These are phyloP conservation scores for Hycleus cichorii DNA, from an alignment of 1,140 invertebrate species.

Conservation along the genomic window DNA sequence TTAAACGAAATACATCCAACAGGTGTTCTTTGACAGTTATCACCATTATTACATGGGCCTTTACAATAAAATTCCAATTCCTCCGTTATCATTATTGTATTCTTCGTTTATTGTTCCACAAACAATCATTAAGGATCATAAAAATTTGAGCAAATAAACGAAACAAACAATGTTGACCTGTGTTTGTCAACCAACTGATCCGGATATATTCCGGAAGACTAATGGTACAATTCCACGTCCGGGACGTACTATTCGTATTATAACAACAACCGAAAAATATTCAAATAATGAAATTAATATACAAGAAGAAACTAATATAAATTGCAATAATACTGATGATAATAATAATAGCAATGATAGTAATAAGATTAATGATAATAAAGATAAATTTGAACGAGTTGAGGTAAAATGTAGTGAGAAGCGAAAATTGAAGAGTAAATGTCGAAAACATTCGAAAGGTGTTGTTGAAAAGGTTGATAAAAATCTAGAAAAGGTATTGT, in stretches of 20 bases:
- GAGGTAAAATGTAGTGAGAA: neutral
- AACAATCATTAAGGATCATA: too few species aligned
- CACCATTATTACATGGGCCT: too few species aligned
- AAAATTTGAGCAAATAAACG: neutral
- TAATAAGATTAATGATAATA: slow-evolving; percentile 1
- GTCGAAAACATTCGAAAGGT: too few species aligned
- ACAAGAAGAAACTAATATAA: neutral
- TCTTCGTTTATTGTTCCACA: too few species aligned
- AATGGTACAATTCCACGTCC: slow-evolving; percentile 23
- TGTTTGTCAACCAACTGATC: slow-evolving; percentile 52
- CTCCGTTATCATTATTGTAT: too few species aligned
- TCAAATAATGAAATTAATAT: neutral
- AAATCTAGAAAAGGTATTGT: slow-evolving; percentile 9
- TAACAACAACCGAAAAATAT: slow-evolving; percentile 3
- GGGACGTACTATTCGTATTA: slow-evolving; percentile 23
- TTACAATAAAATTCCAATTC: too few species aligned
- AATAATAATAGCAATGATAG: neutral
- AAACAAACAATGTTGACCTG: slow-evolving; percentile 48
- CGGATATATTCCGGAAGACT: slow-evolving; percentile 32
- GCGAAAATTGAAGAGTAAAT: neutral
- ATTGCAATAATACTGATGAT: too few species aligned
- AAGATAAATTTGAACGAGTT: neutral
- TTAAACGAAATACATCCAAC: too few species aligned
- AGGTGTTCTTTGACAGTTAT: too few species aligned
- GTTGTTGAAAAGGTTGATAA: too few species aligned